phyloP scores from a whole-genome alignment of 2,797 vertebrate genomes.

The Ambastaia sidthimunki region DNA sequence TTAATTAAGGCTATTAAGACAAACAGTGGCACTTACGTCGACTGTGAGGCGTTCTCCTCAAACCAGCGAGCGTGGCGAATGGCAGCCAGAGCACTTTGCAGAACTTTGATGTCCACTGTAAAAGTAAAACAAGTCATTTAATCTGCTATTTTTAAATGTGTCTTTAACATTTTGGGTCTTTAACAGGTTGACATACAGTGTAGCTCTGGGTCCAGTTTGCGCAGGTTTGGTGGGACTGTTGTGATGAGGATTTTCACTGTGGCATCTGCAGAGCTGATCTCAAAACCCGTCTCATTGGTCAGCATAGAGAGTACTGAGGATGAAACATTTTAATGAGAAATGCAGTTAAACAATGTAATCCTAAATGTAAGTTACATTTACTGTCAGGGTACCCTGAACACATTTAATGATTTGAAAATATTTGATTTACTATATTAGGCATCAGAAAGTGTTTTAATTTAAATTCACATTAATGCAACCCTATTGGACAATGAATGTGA shows the following conservation, averaged over 20 bases:
- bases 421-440: background rate
- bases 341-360: background rate
- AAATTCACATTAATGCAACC: background rate
- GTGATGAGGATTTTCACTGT: slow-evolving; percentile 98
- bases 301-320: slow-evolving; percentile 91
- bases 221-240: slow-evolving; percentile 94
- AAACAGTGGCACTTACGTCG: slow-evolving; percentile 82
- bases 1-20: background rate
- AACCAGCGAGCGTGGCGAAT: slow-evolving; percentile 97
- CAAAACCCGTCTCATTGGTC: slow-evolving; percentile 96
- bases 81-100: slow-evolving; percentile 96
- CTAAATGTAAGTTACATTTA: no score
- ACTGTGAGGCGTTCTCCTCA: slow-evolving; percentile 97
- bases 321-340: background rate
- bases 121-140: background rate
- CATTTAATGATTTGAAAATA: no score
- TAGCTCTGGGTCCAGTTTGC: slow-evolving; percentile 93
- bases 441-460: background rate
- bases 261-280: slow-evolving; percentile 94
- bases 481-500: background rate
- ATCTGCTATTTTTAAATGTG: background rate
- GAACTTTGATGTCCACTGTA: slow-evolving; percentile 96
- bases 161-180: no score
- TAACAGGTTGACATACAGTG: slow-evolving; percentile 78
- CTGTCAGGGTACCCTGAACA: no score